Evolutionary conservation across 2,797 vertebrate genomes (phyloP), one percentile per base, ranked within the genome.

Genomic region (Anguilla megastoma): DNA sequence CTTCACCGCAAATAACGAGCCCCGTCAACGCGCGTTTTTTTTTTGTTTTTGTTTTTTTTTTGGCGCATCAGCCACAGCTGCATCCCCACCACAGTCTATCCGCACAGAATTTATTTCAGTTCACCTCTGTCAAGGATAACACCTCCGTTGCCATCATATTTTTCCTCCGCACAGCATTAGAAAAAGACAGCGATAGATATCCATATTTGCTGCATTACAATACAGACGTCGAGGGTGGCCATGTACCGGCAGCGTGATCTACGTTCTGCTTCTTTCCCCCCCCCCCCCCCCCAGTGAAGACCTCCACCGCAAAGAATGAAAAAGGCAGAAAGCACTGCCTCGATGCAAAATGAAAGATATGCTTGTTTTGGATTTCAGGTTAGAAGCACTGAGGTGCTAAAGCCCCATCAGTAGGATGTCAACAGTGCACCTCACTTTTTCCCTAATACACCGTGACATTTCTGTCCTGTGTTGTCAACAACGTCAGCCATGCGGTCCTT

Each of bases 1-100:
- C 24, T 30, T 30, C 58, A 48, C 30, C 16, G 87, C 90, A 90
- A 48, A 89, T 88, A 89, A 88, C 88, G 24, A 83, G 83, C 88
- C 60, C 56, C 16, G 86, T 89, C 85, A 87, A 87, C 83, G 87
- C 88, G 2, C 36, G 36, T 0, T 36, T 36, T 36, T 36, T 36
- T 36, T 36, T 36, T n/a, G n/a, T 33, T 33, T 33, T 45, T 0
- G 0, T 27, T 84, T n/a, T 18, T 54, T 56, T 56, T 16, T 60
- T 1, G 14, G 63, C 24, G n/a, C 24, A 30, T n/a, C n/a, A 89
- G 58, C 87, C 36, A 0, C 36, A 36, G 36, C 36, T 36, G 36
- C 36, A 36, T 36, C 36, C 80, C 21, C 12, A 12, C 84, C n/a
- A 24, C 85, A 36, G 36, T 80, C 85, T 18, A 24, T 71, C 86